Percentiles rank a stretch among this genome's conserved stretches.
phyloP scores from a whole-genome alignment of 2,113 vertebrate species.

The Myotis lucifugus region DNA sequence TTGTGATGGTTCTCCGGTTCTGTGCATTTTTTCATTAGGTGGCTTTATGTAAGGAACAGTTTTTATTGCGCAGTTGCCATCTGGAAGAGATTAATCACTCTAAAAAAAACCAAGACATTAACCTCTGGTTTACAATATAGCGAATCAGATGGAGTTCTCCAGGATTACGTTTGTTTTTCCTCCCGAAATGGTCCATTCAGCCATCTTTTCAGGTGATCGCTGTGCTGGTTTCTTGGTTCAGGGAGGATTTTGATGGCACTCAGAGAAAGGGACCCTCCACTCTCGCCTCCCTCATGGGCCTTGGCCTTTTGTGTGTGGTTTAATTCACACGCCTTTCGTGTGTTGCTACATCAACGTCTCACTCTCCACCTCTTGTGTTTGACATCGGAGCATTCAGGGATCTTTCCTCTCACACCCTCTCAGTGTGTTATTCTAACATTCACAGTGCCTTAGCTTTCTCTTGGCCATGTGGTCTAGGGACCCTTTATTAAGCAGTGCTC shows the following conservation, averaged over 20 bases:
- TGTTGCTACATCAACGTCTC: neutral
- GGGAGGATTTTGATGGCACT: neutral
- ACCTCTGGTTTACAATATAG: neutral
- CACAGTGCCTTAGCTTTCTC: neutral
- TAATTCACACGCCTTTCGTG: neutral
- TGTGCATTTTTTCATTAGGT: slow-evolving; percentile 10
- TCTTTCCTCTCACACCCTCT: neutral
- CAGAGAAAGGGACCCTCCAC: neutral
- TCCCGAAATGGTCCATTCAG: neutral
- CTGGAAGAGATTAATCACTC: slow-evolving; percentile 59
- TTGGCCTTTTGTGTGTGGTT: neutral
- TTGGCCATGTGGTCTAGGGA: neutral
- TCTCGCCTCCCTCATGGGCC: neutral
- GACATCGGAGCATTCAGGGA: rapidly evolving
- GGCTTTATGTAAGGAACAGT: slow-evolving; percentile 47
- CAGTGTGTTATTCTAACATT: neutral
- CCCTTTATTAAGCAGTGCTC: rapidly evolving
- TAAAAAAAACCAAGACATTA: neutral
- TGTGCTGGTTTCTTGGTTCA: neutral
- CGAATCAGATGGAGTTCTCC: neutral
- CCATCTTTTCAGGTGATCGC: neutral
- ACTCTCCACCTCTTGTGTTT: neutral
- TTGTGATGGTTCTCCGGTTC: neutral
- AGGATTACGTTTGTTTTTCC: slow-evolving; percentile 16
- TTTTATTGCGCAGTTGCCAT: slow-evolving; percentile 18